These are phyloP conservation scores for Rhinoraja longicauda DNA, from an alignment of 2,797 vertebrate species.

Conservation along the genomic window DNA sequence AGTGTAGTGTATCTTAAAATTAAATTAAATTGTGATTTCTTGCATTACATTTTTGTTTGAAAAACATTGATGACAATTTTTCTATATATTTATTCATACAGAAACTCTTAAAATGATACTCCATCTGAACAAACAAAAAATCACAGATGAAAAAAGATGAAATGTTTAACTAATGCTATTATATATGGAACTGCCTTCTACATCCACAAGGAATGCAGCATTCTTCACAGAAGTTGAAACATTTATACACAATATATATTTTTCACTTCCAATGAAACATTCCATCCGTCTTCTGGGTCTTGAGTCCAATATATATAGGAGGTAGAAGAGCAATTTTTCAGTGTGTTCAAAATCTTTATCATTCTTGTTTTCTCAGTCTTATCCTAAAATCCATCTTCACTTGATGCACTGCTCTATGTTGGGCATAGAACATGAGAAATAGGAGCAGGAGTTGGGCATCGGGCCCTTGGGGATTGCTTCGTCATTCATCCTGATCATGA, in stretches of 20 bases:
- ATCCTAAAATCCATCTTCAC: background rate
- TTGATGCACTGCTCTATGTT: background rate
- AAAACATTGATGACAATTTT: background rate
- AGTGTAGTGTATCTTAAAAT: background rate
- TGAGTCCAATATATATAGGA: conserved; percentile 70
- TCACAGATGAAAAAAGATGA: background rate
- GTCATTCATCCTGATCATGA: no score
- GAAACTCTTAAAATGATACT: background rate
- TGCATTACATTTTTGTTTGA: background rate
- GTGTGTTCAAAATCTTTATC: background rate
- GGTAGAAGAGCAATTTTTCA: conserved; percentile 58
- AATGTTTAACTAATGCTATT: conserved; percentile 11
- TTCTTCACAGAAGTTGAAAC: background rate
- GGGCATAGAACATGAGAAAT: no score
- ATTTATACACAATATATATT: background rate
- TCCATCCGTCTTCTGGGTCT: background rate
- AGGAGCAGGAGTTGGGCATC: no score
- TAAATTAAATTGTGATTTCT: conserved; percentile 4
- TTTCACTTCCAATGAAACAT: conserved; percentile 6
- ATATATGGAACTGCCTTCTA: background rate
- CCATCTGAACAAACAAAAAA: background rate
- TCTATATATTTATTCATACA: background rate
- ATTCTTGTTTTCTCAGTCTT: background rate
- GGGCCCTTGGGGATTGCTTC: no score
- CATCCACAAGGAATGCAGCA: background rate